Conservation (phyloP, 2,797 vertebrate species). For the Poeciliopsis infans region DNA sequence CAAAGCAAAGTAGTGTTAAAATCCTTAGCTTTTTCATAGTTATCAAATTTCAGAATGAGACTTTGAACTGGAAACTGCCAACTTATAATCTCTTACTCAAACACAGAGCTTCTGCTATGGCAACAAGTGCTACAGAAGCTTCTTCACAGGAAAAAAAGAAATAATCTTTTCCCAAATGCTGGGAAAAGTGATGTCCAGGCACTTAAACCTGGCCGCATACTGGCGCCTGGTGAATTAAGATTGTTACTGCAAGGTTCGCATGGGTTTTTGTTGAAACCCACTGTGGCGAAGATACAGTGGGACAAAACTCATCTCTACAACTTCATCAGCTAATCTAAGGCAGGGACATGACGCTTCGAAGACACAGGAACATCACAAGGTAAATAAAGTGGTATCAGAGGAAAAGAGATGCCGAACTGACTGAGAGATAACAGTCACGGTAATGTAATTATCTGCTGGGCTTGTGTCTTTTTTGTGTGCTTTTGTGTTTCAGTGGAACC, state of each 20-base stretch:
- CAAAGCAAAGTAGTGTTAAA: not conserved
- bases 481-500: slow-evolving; percentile 29
- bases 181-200: not conserved
- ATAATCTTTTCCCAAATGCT: slow-evolving; percentile 24
- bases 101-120: slow-evolving; percentile 8
- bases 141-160: slow-evolving; percentile 32
- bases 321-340: slow-evolving; percentile 39
- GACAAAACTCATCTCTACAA: slow-evolving; percentile 22
- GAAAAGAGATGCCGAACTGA: slow-evolving; percentile 20
- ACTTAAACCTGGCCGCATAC: slow-evolving; percentile 30
- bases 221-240: slow-evolving; percentile 67
- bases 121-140: slow-evolving; percentile 51
- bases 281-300: slow-evolving; percentile 13
- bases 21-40: not conserved
- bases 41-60: slow-evolving; percentile 1
- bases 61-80: slow-evolving; percentile 16
- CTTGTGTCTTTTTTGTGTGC: slow-evolving; percentile 30
- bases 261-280: slow-evolving; percentile 21
- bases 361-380: slow-evolving; percentile 27
- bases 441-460: slow-evolving; percentile 43
- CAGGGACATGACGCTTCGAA: slow-evolving; percentile 10
- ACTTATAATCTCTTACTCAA: not conserved
- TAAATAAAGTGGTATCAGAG: slow-evolving; percentile 19
- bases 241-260: slow-evolving; percentile 42
- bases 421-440: slow-evolving; percentile 30